Evolutionary conservation across 2,113 vertebrate genomes (phyloP).

Genomic region (Crotalus tigris): DNA sequence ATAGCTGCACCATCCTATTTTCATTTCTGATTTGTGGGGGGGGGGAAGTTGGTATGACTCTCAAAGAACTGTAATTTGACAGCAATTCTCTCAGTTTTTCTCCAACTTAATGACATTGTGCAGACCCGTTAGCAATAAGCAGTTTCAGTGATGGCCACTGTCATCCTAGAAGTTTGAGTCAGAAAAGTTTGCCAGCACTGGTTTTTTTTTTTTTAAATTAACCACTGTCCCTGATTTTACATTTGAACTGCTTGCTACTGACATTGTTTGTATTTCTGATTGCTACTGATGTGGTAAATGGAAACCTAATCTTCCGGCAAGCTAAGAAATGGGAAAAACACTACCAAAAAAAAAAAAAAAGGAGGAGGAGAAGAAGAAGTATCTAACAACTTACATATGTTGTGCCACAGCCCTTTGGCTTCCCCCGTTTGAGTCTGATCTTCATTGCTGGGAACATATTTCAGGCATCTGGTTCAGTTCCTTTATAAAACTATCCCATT

Average conservation of each 20-base stretch:
- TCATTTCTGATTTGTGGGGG: background rate
- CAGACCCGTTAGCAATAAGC: background rate
- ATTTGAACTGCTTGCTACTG: background rate
- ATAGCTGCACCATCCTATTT: background rate
- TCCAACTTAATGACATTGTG: background rate
- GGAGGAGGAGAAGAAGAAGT: background rate
- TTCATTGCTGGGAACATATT: background rate
- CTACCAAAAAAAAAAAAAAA: background rate
- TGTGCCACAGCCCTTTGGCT: too few relatives aligned
- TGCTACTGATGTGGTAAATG: background rate
- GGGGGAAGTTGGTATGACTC: background rate
- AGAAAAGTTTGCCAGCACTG: background rate
- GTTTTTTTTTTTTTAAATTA: background rate
- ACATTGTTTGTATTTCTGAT: background rate
- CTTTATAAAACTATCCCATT: background rate
- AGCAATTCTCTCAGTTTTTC: background rate
- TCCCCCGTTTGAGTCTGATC: background rate
- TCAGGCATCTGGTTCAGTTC: background rate
- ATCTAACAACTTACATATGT: background rate
- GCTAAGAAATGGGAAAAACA: background rate
- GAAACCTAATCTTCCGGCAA: background rate
- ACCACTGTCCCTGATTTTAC: background rate
- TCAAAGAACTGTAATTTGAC: background rate
- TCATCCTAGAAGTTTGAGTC: background rate
- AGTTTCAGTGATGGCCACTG: background rate